phyloP scores from a whole-genome alignment of 2,113 vertebrate genomes.

The Ictalurus punctatus region DNA sequence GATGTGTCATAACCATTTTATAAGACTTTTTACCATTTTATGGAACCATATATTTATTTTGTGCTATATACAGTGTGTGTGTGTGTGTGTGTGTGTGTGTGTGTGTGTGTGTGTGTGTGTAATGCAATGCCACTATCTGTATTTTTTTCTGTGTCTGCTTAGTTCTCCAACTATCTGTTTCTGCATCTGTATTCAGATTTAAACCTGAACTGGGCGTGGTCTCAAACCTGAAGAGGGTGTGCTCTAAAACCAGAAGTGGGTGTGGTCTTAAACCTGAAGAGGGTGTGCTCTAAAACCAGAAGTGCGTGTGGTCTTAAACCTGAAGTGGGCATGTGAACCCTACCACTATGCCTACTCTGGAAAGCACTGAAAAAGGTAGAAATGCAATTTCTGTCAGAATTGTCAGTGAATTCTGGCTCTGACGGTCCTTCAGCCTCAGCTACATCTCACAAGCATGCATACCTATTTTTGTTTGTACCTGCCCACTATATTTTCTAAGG shows the following conservation, averaged over 20 bases:
- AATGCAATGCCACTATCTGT: not conserved
- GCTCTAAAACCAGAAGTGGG: no score
- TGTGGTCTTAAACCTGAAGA: not conserved
- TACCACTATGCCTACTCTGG: not conserved
- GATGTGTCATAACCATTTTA: not conserved
- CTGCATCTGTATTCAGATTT: not conserved
- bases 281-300: no score
- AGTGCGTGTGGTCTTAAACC: no score
- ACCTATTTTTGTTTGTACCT: not conserved
- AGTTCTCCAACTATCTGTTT: not conserved
- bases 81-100: not conserved
- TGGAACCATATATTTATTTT: not conserved
- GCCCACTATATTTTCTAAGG: not conserved
- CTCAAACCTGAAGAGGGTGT: not conserved
- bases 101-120: not conserved
- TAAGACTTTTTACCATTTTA: not conserved
- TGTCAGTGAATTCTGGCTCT: not conserved
- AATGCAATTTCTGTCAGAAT: not conserved
- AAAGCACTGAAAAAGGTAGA: not conserved
- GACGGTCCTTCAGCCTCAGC: not conserved
- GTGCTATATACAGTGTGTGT: not conserved
- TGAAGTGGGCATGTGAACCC: not conserved
- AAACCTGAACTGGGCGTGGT: not conserved
- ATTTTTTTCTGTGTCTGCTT: not conserved
- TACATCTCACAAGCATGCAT: not conserved